Conservation (phyloP, 2,113 vertebrate species). For the Carassius gibelio region DNA sequence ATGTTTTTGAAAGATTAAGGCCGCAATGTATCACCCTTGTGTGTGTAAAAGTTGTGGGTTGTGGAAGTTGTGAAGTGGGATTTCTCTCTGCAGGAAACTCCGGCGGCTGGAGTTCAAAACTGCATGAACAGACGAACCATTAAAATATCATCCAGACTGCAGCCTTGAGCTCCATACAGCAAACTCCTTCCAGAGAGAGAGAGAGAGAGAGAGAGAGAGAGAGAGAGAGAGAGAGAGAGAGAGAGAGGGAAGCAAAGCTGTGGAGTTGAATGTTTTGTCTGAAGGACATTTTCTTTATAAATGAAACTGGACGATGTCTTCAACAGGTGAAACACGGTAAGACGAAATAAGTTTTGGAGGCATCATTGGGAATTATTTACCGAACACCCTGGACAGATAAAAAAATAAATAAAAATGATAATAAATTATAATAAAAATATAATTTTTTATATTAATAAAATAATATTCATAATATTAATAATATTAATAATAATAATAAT, state of each 20-base stretch:
- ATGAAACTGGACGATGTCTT: slow-evolving; percentile 68
- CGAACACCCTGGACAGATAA: neutral
- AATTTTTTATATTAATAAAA: no score
- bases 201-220: slow-evolving; percentile 63
- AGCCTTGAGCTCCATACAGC: slow-evolving; percentile 87
- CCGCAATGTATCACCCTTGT: slow-evolving; percentile 75
- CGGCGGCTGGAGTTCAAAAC: slow-evolving; percentile 96
- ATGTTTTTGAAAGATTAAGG: slow-evolving; percentile 32
- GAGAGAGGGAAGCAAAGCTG: slow-evolving; percentile 69
- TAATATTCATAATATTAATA: no score
- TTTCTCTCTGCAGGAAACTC: slow-evolving; percentile 98
- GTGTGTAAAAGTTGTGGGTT: slow-evolving; percentile 89
- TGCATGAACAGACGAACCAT: slow-evolving; percentile 94
- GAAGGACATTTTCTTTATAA: slow-evolving; percentile 52
- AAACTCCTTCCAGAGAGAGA: slow-evolving; percentile 83
- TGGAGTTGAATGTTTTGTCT: slow-evolving; percentile 77
- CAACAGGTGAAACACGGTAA: slow-evolving; percentile 94
- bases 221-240: slow-evolving; percentile 78
- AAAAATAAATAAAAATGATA: no score
- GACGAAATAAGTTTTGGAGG: slow-evolving; percentile 26
- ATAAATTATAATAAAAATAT: no score
- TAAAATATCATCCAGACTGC: slow-evolving; percentile 93
- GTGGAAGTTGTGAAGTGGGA: slow-evolving; percentile 99
- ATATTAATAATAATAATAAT: no score
- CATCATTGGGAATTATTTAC: neutral